Conservation (phyloP, 2,113 vertebrate species). For the Diadophis punctatus region DNA sequence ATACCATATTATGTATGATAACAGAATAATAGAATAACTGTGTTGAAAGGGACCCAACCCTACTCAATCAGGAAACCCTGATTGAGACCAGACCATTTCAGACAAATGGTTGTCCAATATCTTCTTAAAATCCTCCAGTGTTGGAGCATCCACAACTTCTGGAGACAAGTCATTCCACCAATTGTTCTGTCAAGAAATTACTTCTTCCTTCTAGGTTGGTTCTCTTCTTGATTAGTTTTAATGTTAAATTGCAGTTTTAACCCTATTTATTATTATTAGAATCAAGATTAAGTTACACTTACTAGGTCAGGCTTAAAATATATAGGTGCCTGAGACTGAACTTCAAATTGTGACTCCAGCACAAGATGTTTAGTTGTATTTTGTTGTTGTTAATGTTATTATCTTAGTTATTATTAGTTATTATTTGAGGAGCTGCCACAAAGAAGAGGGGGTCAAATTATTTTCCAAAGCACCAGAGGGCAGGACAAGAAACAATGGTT, state of each 20-base stretch:
- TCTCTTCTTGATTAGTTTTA: background rate
- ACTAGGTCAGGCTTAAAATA: background rate
- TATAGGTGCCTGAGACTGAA: background rate
- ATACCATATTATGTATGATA: background rate
- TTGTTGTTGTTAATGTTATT: background rate
- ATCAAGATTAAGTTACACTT: background rate
- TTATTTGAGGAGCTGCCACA: no score
- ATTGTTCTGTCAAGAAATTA: background rate
- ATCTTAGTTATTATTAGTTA: no score
- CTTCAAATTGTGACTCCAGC: background rate
- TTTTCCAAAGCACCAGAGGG: no score
- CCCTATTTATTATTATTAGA: background rate
- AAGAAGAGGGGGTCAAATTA: no score
- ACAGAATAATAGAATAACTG: background rate
- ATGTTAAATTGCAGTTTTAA: background rate
- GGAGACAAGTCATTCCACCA: background rate
- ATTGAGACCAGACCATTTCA: no score
- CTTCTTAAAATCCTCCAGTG: background rate
- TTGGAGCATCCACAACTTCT: background rate
- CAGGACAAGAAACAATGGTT: no score
- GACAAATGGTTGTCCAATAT: no score
- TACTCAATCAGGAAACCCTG: background rate
- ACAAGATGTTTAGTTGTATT: background rate
- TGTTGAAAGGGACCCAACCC: background rate
- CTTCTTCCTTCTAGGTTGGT: background rate